phyloP scores from a whole-genome alignment of 2,888 invertebrate species.

The Mesochorus sp. region DNA sequence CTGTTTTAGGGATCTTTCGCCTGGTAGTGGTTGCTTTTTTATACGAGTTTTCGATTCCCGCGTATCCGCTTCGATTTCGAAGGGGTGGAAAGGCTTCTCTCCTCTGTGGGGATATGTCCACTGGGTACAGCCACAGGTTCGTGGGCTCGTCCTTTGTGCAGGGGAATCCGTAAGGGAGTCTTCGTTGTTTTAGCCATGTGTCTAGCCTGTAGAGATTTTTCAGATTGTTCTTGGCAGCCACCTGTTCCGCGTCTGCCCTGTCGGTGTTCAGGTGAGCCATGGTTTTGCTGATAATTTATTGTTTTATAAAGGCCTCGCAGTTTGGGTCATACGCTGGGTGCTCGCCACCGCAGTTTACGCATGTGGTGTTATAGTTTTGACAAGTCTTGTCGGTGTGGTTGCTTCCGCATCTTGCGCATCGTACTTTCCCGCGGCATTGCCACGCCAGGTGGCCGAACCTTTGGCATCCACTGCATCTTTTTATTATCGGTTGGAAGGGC shows the following conservation, averaged over 20 bases:
- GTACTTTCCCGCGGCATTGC: background rate
- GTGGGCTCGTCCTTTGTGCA: too few relatives aligned
- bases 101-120: too few relatives aligned
- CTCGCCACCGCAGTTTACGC: slow-evolving; percentile 13
- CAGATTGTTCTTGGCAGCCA: background rate
- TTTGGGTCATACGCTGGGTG: slow-evolving; percentile 1
- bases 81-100: too few relatives aligned
- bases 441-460: slow-evolving; percentile 12
- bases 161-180: too few relatives aligned
- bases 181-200: background rate
- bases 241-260: background rate
- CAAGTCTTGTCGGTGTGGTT: background rate
- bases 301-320: background rate
- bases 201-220: slow-evolving; percentile 1
- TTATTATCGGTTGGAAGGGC: background rate
- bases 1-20: too few relatives aligned
- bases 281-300: background rate
- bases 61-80: too few relatives aligned
- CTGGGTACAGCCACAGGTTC: too few relatives aligned
- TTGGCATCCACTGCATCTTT: slow-evolving; percentile 14
- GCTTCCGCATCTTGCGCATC: background rate
- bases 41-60: too few relatives aligned
- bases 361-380: background rate
- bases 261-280: background rate
- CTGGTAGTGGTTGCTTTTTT: too few relatives aligned